Evolutionary conservation across 1,140 invertebrate species (phyloP).

Genomic region (Drosophila elegans): DNA sequence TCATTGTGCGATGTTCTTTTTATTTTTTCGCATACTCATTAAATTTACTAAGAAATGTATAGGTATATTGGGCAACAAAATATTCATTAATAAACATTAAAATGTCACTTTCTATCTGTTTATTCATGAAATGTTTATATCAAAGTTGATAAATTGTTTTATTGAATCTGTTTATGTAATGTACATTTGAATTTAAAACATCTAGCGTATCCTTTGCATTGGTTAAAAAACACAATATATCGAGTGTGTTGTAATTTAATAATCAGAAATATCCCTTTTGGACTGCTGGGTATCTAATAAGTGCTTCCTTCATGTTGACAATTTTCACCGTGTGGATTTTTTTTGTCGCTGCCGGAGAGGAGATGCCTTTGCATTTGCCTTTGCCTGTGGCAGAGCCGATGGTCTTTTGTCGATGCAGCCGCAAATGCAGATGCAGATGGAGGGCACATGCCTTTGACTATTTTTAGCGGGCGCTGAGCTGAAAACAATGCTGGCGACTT

Average conservation of each 20-base stretch:
- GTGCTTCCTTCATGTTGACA: constrained; percentile 8
- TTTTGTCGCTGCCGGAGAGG: constrained; percentile 2
- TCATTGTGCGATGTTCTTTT: constrained; percentile 37
- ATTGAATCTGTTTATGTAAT: no score
- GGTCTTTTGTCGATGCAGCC: constrained; percentile 10
- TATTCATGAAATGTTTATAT: no score
- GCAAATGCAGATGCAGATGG: constrained; percentile 49
- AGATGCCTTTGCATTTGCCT: constrained; percentile 14
- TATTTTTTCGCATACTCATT: constrained; percentile 2
- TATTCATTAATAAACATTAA: no score
- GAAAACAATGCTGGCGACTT: constrained; percentile 62
- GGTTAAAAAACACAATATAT: no score
- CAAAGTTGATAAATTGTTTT: no score
- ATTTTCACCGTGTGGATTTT: constrained; percentile 1
- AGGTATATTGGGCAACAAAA: background rate
- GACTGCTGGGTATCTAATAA: background rate
- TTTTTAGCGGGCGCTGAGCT: constrained; percentile 63
- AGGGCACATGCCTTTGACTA: constrained; percentile 59
- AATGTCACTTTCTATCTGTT: no score
- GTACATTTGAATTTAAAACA: no score
- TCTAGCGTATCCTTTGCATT: no score
- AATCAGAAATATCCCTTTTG: no score
- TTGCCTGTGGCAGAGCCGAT: background rate
- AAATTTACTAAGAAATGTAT: background rate
- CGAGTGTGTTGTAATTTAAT: background rate